phyloP scores from a whole-genome alignment of 1,140 invertebrate genomes.

The Zaprionus taronus region DNA sequence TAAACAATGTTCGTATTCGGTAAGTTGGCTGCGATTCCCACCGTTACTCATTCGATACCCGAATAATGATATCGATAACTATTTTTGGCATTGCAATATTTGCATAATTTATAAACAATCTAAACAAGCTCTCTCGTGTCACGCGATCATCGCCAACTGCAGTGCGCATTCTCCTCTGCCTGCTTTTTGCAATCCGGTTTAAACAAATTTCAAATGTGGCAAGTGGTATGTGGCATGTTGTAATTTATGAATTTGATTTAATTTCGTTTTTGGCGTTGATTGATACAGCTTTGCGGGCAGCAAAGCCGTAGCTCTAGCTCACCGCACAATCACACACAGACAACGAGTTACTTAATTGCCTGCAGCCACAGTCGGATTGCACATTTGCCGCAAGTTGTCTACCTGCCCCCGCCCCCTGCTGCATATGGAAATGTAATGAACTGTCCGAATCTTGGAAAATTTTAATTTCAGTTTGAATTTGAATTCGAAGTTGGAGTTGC shows the following conservation, averaged over 20 bases:
- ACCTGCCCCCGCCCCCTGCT: background rate
- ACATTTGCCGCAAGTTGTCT: slow-evolving; percentile 9
- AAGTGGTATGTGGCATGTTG: slow-evolving; percentile 58
- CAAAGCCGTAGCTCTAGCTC: slow-evolving; percentile 3
- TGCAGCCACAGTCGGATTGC: slow-evolving; percentile 19
- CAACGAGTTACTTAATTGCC: slow-evolving; percentile 67
- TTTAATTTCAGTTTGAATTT: slow-evolving; percentile 45
- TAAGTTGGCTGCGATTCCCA: background rate
- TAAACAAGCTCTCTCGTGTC: slow-evolving; percentile 19
- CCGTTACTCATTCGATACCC: background rate
- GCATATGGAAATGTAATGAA: slow-evolving; percentile 54
- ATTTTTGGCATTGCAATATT: background rate
- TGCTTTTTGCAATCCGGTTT: slow-evolving; percentile 49
- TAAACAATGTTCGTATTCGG: background rate
- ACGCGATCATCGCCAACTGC: slow-evolving; percentile 37
- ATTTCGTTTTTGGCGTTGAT: slow-evolving; percentile 72
- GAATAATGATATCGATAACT: slow-evolving; percentile 1
- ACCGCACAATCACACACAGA: slow-evolving; percentile 2
- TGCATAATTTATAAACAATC: slow-evolving; percentile 3
- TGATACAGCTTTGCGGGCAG: slow-evolving; percentile 53
- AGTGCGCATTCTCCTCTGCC: slow-evolving; percentile 30
- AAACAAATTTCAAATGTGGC: slow-evolving; percentile 56
- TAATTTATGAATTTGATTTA: slow-evolving; percentile 65
- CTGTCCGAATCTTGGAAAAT: slow-evolving; percentile 31
- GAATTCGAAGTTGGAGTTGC: slow-evolving; percentile 45